Conservation (phyloP, 2,888 invertebrate genomes). For the Nemurella pictetii region DNA sequence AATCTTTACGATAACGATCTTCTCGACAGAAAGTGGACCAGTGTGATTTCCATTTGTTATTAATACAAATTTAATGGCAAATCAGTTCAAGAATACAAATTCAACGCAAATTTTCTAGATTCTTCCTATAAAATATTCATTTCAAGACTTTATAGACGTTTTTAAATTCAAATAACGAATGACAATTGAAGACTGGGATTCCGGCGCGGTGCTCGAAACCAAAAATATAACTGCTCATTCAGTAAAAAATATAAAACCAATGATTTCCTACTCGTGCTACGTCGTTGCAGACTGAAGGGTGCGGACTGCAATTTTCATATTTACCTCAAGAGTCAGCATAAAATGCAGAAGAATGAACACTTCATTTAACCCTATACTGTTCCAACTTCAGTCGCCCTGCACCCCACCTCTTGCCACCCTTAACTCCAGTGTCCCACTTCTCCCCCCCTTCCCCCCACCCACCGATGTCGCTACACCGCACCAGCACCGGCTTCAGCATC, state of each 20-base stretch:
- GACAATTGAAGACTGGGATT: not conserved
- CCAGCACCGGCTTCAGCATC: too few relatives aligned
- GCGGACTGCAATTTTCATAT: not conserved
- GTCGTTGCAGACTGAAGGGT: not conserved
- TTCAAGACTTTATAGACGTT: not conserved
- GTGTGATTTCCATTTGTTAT: too few relatives aligned
- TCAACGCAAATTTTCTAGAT: too few relatives aligned
- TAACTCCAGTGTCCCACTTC: not conserved
- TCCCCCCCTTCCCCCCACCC: too few relatives aligned
- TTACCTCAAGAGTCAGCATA: not conserved
- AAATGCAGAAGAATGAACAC: not conserved
- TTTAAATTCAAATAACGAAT: not conserved
- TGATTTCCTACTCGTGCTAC: not conserved
- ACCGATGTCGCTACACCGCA: not conserved
- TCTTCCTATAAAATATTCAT: not conserved
- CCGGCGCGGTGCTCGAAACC: not conserved
- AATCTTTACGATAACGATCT: too few relatives aligned
- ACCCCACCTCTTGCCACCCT: not conserved
- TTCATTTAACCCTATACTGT: not conserved
- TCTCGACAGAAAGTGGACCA: too few relatives aligned
- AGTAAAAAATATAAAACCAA: not conserved
- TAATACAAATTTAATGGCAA: too few relatives aligned
- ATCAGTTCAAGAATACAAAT: too few relatives aligned
- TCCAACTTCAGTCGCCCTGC: not conserved
- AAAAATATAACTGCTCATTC: not conserved